Evolutionary conservation across 2,888 invertebrate species (phyloP).

Genomic region (Panzeria rudis): DNA sequence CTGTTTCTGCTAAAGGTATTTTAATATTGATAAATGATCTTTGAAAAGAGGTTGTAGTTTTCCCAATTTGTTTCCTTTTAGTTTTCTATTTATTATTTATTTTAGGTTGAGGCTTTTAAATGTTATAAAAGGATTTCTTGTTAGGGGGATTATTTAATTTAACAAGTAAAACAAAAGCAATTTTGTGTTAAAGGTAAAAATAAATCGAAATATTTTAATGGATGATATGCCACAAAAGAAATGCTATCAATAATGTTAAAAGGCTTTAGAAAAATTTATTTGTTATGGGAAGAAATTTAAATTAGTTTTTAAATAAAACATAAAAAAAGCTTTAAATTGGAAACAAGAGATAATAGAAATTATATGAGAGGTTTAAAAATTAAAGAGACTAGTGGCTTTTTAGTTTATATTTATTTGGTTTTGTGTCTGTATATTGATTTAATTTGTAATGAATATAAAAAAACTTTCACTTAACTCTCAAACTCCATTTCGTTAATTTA

Average conservation of each 20-base stretch:
- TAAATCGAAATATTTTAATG: slow-evolving; percentile 16
- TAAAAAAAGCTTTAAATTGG: not conserved
- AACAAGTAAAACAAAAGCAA: not conserved
- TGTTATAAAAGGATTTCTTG: slow-evolving; percentile 13
- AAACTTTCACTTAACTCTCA: too few species aligned
- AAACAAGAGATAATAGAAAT: not conserved
- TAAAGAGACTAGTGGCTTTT: too few species aligned
- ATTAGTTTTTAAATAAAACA: not conserved
- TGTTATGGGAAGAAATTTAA: not conserved
- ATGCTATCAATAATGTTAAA: not conserved
- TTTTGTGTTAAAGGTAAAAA: slow-evolving; percentile 4
- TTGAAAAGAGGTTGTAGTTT: slow-evolving; percentile 40
- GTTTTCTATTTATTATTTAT: slow-evolving; percentile 24
- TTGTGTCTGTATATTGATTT: too few species aligned
- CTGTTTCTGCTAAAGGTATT: slow-evolving; percentile 50
- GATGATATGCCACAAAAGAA: not conserved
- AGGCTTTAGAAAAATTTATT: not conserved
- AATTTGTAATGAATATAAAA: too few species aligned
- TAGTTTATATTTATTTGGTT: too few species aligned
- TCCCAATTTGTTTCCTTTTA: slow-evolving; percentile 11
- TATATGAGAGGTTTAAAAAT: too few species aligned
- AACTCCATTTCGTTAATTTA: too few species aligned
- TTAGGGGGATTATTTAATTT: slow-evolving; percentile 10
- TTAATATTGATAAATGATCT: slow-evolving; percentile 64
- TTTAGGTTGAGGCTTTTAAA: not conserved